Percentiles rank a stretch among this genome's conserved stretches.
These are phyloP conservation scores for Nephrotoma guestfalica DNA, from an alignment of 2,888 invertebrate species.

Conservation along the genomic window DNA sequence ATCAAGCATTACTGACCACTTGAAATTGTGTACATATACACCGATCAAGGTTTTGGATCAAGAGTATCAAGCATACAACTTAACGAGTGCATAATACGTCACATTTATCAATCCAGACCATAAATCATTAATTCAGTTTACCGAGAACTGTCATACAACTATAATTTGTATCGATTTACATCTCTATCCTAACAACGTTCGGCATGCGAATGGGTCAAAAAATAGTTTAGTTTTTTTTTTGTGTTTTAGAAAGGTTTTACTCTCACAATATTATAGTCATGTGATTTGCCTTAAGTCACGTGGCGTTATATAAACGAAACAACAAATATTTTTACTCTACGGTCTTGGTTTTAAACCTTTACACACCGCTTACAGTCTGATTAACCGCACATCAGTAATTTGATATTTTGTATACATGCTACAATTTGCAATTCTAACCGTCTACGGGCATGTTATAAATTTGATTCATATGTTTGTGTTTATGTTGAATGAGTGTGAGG, in stretches of 20 bases:
- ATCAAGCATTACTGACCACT: too few species aligned
- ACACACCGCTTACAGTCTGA: too few species aligned
- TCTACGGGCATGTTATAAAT: too few species aligned
- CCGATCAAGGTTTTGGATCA: background rate
- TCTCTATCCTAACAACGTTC: background rate
- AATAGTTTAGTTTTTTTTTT: background rate
- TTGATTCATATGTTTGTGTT: too few species aligned
- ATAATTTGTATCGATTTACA: background rate
- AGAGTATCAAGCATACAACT: background rate
- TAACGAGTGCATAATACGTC: background rate
- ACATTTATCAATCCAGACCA: background rate
- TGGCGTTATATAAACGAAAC: background rate
- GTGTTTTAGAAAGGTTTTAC: background rate
- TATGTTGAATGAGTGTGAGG: too few species aligned
- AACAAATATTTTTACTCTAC: too few species aligned
- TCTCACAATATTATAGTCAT: background rate
- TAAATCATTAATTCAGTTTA: background rate
- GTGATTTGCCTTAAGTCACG: background rate
- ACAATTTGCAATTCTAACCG: too few species aligned
- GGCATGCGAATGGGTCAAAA: background rate
- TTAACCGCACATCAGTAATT: too few species aligned
- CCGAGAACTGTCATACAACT: background rate
- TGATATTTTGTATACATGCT: too few species aligned
- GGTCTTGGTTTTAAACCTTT: too few species aligned
- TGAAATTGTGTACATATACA: background rate